A percentile compares a stretch with the other conserved stretches of the same genome.
phyloP scores from a whole-genome alignment of 2,113 vertebrate species.

The Xiphophorus hellerii region DNA sequence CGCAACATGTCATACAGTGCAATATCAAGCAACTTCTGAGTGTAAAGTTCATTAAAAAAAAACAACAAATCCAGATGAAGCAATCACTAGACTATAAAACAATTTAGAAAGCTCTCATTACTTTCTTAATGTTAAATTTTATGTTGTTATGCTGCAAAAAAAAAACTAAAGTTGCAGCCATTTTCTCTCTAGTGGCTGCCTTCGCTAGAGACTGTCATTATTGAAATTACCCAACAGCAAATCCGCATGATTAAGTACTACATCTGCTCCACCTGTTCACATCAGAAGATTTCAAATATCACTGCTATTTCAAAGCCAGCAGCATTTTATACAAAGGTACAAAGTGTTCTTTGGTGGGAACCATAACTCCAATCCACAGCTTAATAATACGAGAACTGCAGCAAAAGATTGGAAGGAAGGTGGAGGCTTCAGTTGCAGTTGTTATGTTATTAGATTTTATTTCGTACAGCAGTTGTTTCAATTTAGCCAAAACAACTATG shows the following conservation, averaged over 20 bases:
- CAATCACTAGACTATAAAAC: neutral
- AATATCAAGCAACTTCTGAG: neutral
- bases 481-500: neutral
- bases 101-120: neutral
- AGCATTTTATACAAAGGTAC: conserved; percentile 1
- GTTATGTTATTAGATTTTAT: neutral
- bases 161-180: neutral
- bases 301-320: neutral
- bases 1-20: conserved; percentile 10
- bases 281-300: neutral
- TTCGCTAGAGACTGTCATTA: neutral
- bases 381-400: neutral
- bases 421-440: too few relatives aligned
- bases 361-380: too few relatives aligned
- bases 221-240: conserved; percentile 1
- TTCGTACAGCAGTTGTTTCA: neutral
- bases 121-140: neutral
- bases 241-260: conserved; percentile 6
- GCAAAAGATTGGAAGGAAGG: too few relatives aligned
- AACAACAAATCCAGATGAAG: conserved; percentile 9
- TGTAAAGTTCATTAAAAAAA: conserved; percentile 18
- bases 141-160: neutral
- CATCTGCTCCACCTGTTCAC: neutral
- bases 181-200: neutral
- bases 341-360: neutral